Evolutionary conservation across 2,797 vertebrate genomes (phyloP), one percentile per base, ranked within the genome.

Genomic region (Pampus argenteus): DNA sequence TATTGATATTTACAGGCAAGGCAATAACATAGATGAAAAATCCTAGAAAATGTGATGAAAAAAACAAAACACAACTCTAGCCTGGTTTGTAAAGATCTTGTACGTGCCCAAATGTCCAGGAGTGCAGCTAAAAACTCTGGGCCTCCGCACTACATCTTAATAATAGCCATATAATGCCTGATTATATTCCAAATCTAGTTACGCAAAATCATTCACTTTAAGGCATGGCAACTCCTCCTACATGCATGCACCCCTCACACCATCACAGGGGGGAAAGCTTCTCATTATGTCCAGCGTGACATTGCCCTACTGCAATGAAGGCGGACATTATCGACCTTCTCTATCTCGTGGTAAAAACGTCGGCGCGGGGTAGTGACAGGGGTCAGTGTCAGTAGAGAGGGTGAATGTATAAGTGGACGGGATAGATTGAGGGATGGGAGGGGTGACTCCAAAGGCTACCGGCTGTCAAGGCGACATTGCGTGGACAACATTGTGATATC

Each of bases 281-380:
- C 74, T 70, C 79, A 73, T 83, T 82, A 63, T 59, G 44, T 45
- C 52, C 8, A 0, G 4, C 52, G 74, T 84, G 82, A 88, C 85
- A 77, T 72, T 73, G 50, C 61, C 70, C 60, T 42, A 6, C 67
- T 71, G 62, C 77, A 82, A 85, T 79, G 80, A 59, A 57, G 58
- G 78, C 73, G 54, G 84, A 76, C 79, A 67, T 78, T 87, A 91
- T 91, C 87, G 76, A 90, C 88, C 83, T 66, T 15, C 66, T 78
- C 60, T 50, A 51, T 83, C 78, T 81, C 58, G 7, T 45, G 50
- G 58, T 69, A 34, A 76, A 82, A 84, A 71, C 76, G 71, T 59
- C 66, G 11, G 61, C 13, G 73, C 11, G 2, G 74, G 51, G 51
- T 9, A n/a, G 57, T 75, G 86, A 85, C 87, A 79, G 73, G 78